These are phyloP conservation scores for Drosophila varians DNA, from an alignment of 1,140 invertebrate species.

Conservation along the genomic window DNA sequence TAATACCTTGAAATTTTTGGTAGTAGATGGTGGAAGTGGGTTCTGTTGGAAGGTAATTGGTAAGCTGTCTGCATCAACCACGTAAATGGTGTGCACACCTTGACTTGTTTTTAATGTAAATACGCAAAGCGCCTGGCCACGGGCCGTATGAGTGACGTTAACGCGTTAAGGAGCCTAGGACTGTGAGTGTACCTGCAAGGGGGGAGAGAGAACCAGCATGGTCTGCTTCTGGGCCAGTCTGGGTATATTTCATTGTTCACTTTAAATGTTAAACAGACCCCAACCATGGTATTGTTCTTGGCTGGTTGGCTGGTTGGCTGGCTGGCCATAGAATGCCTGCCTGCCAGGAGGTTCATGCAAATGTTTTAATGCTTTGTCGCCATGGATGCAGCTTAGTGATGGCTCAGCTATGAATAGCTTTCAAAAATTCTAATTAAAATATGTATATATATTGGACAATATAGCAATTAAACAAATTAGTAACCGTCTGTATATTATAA, in stretches of 20 bases:
- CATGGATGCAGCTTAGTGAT: conserved; percentile 24
- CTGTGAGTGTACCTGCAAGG: neutral
- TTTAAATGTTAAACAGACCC: conserved; percentile 74
- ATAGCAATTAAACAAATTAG: neutral
- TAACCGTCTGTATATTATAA: too few relatives aligned
- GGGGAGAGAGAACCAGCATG: neutral
- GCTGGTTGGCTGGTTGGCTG: conserved; percentile 20
- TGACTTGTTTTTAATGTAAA: conserved; percentile 55
- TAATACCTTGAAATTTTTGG: conserved; percentile 8
- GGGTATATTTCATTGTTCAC: conserved; percentile 76
- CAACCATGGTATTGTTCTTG: conserved; percentile 44
- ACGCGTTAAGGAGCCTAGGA: conserved; percentile 10
- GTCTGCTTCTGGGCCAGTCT: conserved; percentile 24
- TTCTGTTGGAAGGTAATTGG: conserved; percentile 55
- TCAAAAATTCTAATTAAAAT: neutral
- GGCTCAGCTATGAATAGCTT: neutral
- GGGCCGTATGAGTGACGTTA: conserved; percentile 27
- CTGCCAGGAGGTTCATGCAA: conserved; percentile 45
- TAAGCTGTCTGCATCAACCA: conserved; percentile 54
- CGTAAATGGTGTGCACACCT: conserved; percentile 50
- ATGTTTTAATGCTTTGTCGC: conserved; percentile 66
- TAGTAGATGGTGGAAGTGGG: neutral
- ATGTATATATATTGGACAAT: neutral
- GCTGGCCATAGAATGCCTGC: conserved; percentile 26
- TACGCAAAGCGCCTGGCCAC: conserved; percentile 48